A percentile compares a stretch with the other conserved stretches of the same genome.
Conservation (phyloP, 30 jellyfish, hydroid and myxozoan species). For the Mastigias papua region DNA sequence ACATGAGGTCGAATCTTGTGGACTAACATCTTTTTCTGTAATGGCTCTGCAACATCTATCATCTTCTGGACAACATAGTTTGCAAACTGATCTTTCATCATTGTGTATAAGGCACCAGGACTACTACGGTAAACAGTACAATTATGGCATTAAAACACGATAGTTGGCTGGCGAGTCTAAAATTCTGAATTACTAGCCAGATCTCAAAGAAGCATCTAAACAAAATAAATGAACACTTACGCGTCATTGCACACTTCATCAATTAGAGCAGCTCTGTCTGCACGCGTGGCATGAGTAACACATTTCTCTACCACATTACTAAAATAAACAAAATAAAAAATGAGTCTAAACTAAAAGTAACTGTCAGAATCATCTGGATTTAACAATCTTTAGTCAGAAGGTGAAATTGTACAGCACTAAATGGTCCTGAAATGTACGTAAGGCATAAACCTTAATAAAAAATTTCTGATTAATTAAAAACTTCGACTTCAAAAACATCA, state of each 20-base stretch:
- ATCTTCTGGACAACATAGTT: conserved; percentile 98
- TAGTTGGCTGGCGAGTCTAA: no score
- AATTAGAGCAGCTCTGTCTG: conserved; percentile 89
- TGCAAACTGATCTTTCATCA: conserved; percentile 99
- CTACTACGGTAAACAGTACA: conserved; percentile 65
- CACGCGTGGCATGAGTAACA: conserved; percentile 90
- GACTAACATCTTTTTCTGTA: conserved; percentile 86
- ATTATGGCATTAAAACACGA: no score
- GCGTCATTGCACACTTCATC: conserved; percentile 97
- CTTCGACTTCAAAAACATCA: no score
- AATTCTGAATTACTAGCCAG: no score
- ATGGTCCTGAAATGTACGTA: no score
- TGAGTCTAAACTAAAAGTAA: no score
- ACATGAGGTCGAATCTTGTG: conserved; percentile 94
- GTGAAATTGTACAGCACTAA: no score
- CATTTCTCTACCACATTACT: conserved; percentile 99
- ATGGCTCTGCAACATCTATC: conserved; percentile 97
- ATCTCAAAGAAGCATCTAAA: no score
- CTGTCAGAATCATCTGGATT: no score
- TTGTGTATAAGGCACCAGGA: conserved; percentile 87
- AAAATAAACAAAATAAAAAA: conserved; percentile 17
- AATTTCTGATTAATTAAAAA: no score
- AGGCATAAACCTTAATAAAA: no score
- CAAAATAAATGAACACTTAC: conserved; percentile 42
- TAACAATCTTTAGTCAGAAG: no score